Conservation (phyloP, 2,888 invertebrate species). For the Clepsis dumicolana region DNA sequence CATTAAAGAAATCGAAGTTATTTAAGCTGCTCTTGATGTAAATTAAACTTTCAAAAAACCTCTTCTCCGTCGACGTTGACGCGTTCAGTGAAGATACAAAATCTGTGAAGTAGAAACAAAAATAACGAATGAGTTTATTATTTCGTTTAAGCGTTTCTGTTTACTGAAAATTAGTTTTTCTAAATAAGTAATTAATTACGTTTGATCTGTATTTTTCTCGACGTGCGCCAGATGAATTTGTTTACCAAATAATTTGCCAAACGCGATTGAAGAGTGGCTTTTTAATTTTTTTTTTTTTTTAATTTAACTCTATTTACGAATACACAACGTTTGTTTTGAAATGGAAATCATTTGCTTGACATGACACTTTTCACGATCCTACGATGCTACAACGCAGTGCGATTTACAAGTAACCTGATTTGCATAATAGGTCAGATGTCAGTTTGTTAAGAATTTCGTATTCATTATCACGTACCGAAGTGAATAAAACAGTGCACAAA, state of each 20-base stretch:
- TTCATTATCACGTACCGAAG: neutral
- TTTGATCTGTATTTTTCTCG: neutral
- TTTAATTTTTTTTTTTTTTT: too few relatives aligned
- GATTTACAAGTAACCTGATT: neutral
- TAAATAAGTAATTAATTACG: neutral
- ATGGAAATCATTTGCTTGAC: neutral
- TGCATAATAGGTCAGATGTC: constrained; percentile 12
- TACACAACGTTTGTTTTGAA: neutral
- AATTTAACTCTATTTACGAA: neutral
- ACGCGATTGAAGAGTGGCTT: too few relatives aligned
- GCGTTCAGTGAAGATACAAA: constrained; percentile 4
- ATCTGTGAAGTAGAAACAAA: neutral
- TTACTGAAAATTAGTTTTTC: neutral
- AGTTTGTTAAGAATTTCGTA: constrained; percentile 12
- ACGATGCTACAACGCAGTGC: neutral
- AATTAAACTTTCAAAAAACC: constrained; percentile 33
- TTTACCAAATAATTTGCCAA: neutral
- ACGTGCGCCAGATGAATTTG: neutral
- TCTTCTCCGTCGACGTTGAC: constrained; percentile 18
- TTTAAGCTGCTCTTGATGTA: constrained; percentile 24
- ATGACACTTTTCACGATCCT: neutral
- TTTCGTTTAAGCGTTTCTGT: neutral
- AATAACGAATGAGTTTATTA: neutral
- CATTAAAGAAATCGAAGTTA: constrained; percentile 11
- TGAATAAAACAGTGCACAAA: too few relatives aligned